Evolutionary conservation across 2,113 vertebrate species (phyloP).

Genomic region (Odontophorus gujanensis): DNA sequence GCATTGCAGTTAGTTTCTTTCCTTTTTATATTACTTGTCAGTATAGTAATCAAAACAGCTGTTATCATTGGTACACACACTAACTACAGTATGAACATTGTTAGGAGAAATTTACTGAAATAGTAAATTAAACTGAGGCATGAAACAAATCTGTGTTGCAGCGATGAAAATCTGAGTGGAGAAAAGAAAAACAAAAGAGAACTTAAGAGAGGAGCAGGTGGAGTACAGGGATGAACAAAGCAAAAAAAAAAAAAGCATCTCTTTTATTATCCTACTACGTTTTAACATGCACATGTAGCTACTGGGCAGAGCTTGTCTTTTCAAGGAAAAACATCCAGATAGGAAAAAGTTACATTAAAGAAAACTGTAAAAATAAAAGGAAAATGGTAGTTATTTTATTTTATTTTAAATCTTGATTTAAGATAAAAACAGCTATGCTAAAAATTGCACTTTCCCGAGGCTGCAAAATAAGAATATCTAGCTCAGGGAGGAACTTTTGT

Average conservation of each 20-base stretch:
- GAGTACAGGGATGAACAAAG: neutral
- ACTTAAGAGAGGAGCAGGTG: neutral
- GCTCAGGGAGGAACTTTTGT: neutral
- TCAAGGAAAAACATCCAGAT: neutral
- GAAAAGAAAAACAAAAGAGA: constrained; percentile 6
- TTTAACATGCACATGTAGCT: neutral
- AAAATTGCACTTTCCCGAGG: neutral
- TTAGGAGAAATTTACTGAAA: constrained; percentile 40
- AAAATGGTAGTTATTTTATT: neutral
- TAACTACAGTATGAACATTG: neutral
- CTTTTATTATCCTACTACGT: neutral
- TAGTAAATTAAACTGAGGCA: constrained; percentile 23
- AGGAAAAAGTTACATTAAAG: neutral
- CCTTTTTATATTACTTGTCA: constrained; percentile 48
- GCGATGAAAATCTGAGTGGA: constrained; percentile 17
- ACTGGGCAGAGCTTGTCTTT: neutral
- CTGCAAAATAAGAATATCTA: neutral
- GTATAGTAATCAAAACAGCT: constrained; percentile 45
- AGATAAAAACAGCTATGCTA: neutral
- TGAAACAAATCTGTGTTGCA: neutral
- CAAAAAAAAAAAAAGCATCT: neutral
- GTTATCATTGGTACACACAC: neutral
- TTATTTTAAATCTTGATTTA: neutral
- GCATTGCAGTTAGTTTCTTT: constrained; percentile 36
- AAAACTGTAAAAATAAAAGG: neutral